Conservation (phyloP, 2,113 vertebrate genomes). For the Sapajus apella region DNA sequence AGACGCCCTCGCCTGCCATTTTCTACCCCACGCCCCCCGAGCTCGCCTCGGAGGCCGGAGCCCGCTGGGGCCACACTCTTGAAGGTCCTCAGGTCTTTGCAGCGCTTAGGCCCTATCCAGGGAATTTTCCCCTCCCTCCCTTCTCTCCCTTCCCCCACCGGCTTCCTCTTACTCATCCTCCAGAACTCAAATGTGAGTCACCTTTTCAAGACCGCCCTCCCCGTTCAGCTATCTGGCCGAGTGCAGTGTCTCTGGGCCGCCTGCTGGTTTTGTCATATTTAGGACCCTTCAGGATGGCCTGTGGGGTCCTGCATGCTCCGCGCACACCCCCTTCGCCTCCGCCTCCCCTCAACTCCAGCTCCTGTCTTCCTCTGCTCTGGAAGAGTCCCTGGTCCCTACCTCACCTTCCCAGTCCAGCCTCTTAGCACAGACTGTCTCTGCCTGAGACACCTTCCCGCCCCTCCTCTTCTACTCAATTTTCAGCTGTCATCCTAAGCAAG, state of each 20-base stretch:
- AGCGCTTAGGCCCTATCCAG: not conserved
- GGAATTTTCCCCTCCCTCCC: not conserved
- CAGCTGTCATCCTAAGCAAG: not conserved
- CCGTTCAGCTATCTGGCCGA: not conserved
- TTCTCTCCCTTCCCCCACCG: not conserved
- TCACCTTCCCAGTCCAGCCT: not conserved
- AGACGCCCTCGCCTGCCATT: not conserved
- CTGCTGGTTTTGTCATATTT: not conserved
- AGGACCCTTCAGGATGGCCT: not conserved
- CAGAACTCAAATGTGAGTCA: slow-evolving; percentile 30
- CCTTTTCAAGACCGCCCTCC: not conserved
- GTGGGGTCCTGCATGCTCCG: not conserved
- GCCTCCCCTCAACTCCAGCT: not conserved
- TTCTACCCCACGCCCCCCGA: not conserved
- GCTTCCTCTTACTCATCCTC: slow-evolving; percentile 43
- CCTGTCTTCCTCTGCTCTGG: not conserved
- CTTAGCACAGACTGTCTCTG: not conserved
- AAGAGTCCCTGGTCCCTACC: not conserved
- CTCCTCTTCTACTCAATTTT: not conserved
- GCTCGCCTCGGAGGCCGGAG: not conserved
- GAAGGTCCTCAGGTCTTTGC: not conserved
- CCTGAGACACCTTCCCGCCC: not conserved
- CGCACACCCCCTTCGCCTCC: not conserved
- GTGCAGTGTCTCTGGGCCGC: not conserved
- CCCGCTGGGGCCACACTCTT: not conserved